phyloP scores from a whole-genome alignment of 2,888 invertebrate species.

The Epirrhoe alternata region DNA sequence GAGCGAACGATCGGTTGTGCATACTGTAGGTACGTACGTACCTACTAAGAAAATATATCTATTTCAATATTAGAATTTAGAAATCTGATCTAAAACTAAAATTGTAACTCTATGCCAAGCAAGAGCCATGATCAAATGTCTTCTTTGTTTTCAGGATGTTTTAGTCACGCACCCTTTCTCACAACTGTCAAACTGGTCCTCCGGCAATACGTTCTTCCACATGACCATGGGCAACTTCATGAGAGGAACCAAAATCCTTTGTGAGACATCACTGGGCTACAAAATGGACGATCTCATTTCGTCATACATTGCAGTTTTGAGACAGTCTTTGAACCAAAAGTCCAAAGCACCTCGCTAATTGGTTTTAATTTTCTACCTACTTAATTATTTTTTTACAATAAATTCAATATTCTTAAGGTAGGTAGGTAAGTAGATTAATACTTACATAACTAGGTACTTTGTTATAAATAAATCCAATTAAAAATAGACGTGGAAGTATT shows the following conservation, averaged over 20 bases:
- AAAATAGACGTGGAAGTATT: too few species aligned
- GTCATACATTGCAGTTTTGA: slow-evolving; percentile 90
- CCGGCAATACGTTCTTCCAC: slow-evolving; percentile 97
- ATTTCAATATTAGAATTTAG: too few species aligned
- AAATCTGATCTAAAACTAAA: too few species aligned
- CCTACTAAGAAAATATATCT: too few species aligned
- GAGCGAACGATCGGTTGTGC: too few species aligned
- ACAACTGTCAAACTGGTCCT: slow-evolving; percentile 97
- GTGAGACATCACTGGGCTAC: slow-evolving; percentile 96
- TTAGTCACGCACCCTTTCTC: slow-evolving; percentile 94
- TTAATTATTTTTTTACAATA: background rate
- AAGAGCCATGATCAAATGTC: too few species aligned
- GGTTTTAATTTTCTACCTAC: background rate
- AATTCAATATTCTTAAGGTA: background rate
- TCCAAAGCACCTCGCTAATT: slow-evolving; percentile 31
- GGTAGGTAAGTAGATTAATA: background rate
- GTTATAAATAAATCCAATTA: too few species aligned
- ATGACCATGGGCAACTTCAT: slow-evolving; percentile 98
- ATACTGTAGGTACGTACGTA: too few species aligned
- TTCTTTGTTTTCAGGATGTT: slow-evolving; percentile 87
- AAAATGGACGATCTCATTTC: slow-evolving; percentile 98
- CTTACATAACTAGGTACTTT: background rate
- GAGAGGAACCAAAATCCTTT: slow-evolving; percentile 93
- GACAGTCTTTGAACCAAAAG: slow-evolving; percentile 67
- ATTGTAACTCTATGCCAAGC: too few species aligned